Evolutionary conservation across 2,888 invertebrate species (phyloP), one percentile per base, ranked within the genome.

Genomic region (Lampropteryx suffumata): DNA sequence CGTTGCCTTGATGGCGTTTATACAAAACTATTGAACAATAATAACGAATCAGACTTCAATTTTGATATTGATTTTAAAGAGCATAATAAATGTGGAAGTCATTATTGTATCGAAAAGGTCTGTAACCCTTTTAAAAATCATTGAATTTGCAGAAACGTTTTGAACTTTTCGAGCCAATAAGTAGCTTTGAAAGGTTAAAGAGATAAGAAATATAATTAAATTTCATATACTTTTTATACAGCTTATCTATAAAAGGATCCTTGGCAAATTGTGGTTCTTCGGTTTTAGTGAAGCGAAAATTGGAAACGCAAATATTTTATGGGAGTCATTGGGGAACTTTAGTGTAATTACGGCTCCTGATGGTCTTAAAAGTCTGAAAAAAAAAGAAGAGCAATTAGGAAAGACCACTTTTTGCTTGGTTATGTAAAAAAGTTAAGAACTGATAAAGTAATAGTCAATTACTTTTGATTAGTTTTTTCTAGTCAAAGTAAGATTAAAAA

Each of bases 111-210:
- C 11, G 2, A 24, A 8, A 40, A 17, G 10, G 9, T 36, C 29
- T 21, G 3, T 8, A 27, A 10, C 43, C 35, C 43, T 50, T 44
- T 30, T 50, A 48, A 50, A 34, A 35, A 42, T 42, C 39, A 42
- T 58, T 43, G 35, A 57, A 40, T 54, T 50, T 14, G 55, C 48
- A 48, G 37, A 58, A 67, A 60, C 50, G 57, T 47, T 41, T 9
- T 29, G 50, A 47, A 45, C 47, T 61, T 65, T 63, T 65, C 55
- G 59, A 59, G 64, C 59, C 63, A 59, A 51, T 57, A 55, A 61
- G 59, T 60, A 61, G 56, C 55, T 55, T 41, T 49, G 14, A 51
- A 43, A 49, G 39, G 48, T 53, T 55, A 21, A 37, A 30, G 44
- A 51, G 50, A 53, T 48, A 41, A 48, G 33, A 34, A 45, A 48